Conservation (phyloP, 2,797 vertebrate species). For the Fundulus diaphanus region DNA sequence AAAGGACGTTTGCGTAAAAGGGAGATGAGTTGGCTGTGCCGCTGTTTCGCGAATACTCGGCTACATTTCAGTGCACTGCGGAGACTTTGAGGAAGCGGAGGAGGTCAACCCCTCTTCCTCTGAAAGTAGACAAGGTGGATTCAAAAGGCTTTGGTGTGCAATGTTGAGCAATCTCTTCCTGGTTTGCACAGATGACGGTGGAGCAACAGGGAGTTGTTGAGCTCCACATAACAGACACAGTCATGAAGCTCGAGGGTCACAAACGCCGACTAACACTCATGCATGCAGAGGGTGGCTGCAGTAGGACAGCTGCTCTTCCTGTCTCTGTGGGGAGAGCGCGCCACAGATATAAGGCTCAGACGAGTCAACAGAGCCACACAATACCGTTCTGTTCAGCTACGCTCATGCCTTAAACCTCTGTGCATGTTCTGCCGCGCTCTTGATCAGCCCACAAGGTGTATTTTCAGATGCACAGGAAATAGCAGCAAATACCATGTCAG, state of each 20-base stretch:
- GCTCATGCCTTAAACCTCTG: conserved; percentile 22
- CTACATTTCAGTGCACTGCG: conserved; percentile 38
- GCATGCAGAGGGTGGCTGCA: conserved; percentile 37
- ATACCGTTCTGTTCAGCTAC: conserved; percentile 25
- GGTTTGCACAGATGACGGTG: conserved; percentile 42
- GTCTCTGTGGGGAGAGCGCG: conserved; percentile 59
- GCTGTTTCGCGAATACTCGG: conserved; percentile 39
- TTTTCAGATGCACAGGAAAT: conserved; percentile 74
- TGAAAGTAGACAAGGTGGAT: conserved; percentile 40
- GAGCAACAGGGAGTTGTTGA: conserved; percentile 52
- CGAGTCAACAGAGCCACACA: conserved; percentile 51
- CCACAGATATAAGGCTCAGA: conserved; percentile 55
- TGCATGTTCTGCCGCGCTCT: conserved; percentile 5
- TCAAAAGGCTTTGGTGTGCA: conserved; percentile 33
- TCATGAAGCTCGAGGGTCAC: conserved; percentile 66
- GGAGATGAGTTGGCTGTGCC: conserved; percentile 4
- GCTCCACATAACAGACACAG: conserved; percentile 69
- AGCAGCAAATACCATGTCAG: conserved; percentile 58
- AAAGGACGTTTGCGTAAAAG: conserved; percentile 10
- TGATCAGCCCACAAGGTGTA: conserved; percentile 56
- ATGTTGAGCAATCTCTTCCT: conserved; percentile 35
- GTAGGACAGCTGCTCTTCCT: conserved; percentile 79
- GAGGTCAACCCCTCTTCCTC: conserved; percentile 66
- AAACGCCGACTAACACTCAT: conserved; percentile 32
- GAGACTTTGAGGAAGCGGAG: conserved; percentile 56